Evolutionary conservation across 2,888 invertebrate species (phyloP).

Genomic region (Oasisia sp.): DNA sequence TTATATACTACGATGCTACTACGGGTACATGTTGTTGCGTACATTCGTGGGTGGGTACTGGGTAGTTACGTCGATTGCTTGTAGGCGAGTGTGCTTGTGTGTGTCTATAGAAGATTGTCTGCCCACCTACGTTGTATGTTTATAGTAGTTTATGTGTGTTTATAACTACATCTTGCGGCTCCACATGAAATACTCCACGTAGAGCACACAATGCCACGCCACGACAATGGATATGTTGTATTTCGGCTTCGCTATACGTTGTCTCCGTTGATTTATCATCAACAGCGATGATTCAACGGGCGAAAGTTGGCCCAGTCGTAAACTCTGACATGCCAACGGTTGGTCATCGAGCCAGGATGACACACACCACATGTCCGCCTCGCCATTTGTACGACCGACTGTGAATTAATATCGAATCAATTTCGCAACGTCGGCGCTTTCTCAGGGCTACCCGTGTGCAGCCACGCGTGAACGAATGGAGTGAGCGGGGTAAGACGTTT

Average conservation of each 20-base stretch:
- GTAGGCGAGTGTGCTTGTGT: neutral
- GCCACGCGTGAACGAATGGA: neutral
- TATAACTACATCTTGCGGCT: neutral
- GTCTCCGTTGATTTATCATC: neutral
- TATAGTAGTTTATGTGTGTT: neutral
- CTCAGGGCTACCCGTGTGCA: neutral
- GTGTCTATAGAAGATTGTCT: neutral
- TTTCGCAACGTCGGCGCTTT: constrained; percentile 6
- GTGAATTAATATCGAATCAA: constrained; percentile 17
- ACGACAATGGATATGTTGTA: neutral
- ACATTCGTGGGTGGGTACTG: neutral
- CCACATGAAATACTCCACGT: neutral
- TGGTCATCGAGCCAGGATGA: neutral
- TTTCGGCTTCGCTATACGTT: neutral
- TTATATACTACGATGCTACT: no score
- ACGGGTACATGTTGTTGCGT: neutral
- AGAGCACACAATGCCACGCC: neutral
- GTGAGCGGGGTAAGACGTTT: neutral
- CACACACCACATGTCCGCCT: neutral
- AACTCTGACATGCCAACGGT: neutral
- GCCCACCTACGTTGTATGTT: neutral
- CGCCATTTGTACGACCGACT: constrained; percentile 12
- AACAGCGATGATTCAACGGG: constrained; percentile 9
- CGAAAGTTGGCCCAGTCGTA: neutral
- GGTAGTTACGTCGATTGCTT: neutral